phyloP scores from a whole-genome alignment of 2,113 vertebrate genomes.

The Rousettus leschenaultii region DNA sequence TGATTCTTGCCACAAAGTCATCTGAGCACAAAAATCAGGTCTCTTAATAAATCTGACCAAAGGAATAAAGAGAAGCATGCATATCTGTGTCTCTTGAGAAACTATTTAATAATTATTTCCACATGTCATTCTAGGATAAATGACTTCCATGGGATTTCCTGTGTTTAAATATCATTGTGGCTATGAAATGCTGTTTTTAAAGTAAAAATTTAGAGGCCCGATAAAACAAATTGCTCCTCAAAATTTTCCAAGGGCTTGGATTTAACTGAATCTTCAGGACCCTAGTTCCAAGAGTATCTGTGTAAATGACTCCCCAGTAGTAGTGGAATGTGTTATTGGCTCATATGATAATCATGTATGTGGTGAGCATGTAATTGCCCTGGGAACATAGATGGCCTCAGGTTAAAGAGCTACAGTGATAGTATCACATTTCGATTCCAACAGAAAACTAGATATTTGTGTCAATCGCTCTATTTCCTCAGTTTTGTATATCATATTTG shows the following conservation, averaged over 20 bases:
- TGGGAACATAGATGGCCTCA: neutral
- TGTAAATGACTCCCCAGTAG: neutral
- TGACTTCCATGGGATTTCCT: neutral
- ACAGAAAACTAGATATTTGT: neutral
- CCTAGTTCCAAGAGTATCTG: neutral
- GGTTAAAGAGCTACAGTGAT: neutral
- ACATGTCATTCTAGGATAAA: neutral
- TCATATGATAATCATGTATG: neutral
- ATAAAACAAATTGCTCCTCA: neutral
- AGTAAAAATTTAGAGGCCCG: neutral
- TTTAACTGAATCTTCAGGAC: neutral
- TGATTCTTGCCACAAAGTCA: neutral
- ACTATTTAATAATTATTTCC: neutral
- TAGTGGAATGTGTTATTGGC: neutral
- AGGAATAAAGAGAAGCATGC: neutral
- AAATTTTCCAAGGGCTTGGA: neutral
- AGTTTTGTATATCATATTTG: neutral
- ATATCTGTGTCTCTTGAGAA: neutral
- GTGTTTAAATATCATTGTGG: neutral
- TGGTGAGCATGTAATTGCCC: neutral
- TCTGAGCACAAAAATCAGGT: neutral
- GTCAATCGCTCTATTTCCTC: neutral
- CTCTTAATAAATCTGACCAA: neutral
- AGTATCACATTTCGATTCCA: neutral
- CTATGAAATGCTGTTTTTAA: neutral